Evolutionary conservation across 92 coral and sea anemone genomes (phyloP).

Genomic region (Porites lobata): DNA sequence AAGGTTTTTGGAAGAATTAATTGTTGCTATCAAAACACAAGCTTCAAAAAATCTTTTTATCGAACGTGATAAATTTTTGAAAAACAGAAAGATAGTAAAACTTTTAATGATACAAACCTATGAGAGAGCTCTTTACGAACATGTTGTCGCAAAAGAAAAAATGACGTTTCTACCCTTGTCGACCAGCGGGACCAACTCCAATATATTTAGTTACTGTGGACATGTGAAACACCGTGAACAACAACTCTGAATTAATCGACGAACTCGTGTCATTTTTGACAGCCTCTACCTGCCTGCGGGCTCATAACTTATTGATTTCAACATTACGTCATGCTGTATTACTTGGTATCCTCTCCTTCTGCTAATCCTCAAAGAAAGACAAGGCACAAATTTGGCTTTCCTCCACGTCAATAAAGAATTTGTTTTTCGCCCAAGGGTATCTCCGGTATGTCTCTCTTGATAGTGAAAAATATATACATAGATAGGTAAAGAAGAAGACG

Average conservation of each 20-base stretch:
- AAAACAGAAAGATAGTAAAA: neutral
- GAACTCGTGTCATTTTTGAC: conserved; percentile 5
- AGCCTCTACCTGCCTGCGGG: conserved; percentile 24
- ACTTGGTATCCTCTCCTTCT: neutral
- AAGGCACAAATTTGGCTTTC: neutral
- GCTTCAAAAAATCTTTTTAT: neutral
- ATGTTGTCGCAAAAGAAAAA: neutral
- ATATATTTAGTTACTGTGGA: neutral
- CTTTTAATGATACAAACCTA: conserved; percentile 27
- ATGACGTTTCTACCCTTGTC: neutral
- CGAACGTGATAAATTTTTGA: neutral
- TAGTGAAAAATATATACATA: no score
- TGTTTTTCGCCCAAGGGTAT: no score
- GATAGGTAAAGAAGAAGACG: no score
- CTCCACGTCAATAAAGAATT: neutral
- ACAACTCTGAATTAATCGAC: neutral
- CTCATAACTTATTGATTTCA: conserved; percentile 44
- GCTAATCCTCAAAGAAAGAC: neutral
- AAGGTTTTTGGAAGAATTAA: neutral
- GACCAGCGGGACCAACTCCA: no score
- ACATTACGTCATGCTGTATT: conserved; percentile 1
- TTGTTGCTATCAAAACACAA: neutral
- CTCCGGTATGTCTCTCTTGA: no score
- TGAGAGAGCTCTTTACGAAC: conserved; percentile 48
- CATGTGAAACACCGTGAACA: neutral